Evolutionary conservation across 2,888 invertebrate species (phyloP).

Genomic region (Caenorhabditis wallacei): DNA sequence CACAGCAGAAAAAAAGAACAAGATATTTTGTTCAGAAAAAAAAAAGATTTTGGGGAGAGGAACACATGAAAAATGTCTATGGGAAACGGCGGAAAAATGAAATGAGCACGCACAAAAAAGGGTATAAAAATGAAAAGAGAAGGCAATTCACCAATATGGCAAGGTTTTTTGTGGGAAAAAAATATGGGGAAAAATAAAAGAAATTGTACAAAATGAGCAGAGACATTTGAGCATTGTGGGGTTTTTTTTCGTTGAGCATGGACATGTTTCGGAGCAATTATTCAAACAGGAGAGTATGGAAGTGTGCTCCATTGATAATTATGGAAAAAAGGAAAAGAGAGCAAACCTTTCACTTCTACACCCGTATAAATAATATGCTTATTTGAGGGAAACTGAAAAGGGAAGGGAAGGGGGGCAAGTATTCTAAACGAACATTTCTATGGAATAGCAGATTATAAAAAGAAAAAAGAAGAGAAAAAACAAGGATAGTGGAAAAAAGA

Average conservation of each 20-base stretch:
- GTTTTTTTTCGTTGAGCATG: slow-evolving; percentile 31
- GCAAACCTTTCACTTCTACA: slow-evolving; percentile 10
- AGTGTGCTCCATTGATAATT: background rate
- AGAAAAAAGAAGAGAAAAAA: slow-evolving; percentile 10
- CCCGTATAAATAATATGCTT: slow-evolving; percentile 44
- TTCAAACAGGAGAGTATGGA: slow-evolving; percentile 28
- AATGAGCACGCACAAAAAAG: slow-evolving; percentile 21
- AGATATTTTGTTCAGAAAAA: slow-evolving; percentile 21
- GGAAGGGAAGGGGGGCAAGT: slow-evolving; percentile 33
- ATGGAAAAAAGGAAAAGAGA: slow-evolving; percentile 5
- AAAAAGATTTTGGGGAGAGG: slow-evolving; percentile 12
- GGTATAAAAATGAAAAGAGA: background rate
- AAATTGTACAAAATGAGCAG: slow-evolving; percentile 26
- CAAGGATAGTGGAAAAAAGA: slow-evolving; percentile 23
- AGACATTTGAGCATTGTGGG: slow-evolving; percentile 14
- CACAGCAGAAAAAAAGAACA: slow-evolving; percentile 35
- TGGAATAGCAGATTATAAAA: background rate
- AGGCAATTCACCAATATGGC: slow-evolving; percentile 58
- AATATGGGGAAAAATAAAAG: slow-evolving; percentile 14
- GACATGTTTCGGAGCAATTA: slow-evolving; percentile 26
- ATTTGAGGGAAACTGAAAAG: background rate
- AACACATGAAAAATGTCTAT: slow-evolving; percentile 37
- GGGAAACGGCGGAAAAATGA: slow-evolving; percentile 26
- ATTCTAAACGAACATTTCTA: slow-evolving; percentile 50
- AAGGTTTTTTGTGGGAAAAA: slow-evolving; percentile 35